Percentiles rank a stretch among this genome's conserved stretches.
phyloP scores from a whole-genome alignment of 2,797 vertebrate genomes.

The Leptodactylus fallax region DNA sequence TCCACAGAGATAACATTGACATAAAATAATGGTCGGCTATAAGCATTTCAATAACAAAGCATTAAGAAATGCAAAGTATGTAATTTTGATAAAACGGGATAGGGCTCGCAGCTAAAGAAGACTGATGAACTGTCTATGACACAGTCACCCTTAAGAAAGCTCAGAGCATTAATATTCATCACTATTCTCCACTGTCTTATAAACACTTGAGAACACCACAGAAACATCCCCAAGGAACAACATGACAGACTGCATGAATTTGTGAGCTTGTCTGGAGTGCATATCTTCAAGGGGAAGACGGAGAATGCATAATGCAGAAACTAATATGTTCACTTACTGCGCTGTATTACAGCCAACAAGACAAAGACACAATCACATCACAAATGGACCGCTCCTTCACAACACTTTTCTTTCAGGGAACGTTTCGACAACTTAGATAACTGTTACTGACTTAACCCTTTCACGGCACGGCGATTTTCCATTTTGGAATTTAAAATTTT shows the following conservation, averaged over 20 bases:
- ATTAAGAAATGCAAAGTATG: not conserved
- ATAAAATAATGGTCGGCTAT: not conserved
- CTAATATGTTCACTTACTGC: not conserved
- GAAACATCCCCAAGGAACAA: slow-evolving; percentile 35
- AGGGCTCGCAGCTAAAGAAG: not conserved
- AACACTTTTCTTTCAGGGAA: no score
- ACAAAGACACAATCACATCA: slow-evolving; percentile 12
- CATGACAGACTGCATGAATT: slow-evolving; percentile 45
- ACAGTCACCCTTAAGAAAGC: slow-evolving; percentile 24
- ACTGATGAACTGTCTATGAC: not conserved
- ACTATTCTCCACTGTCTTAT: slow-evolving; percentile 34
- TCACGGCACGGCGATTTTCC: no score
- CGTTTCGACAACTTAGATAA: no score
- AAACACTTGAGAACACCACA: slow-evolving; percentile 38
- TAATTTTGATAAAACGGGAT: not conserved
- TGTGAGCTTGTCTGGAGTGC: slow-evolving; percentile 40
- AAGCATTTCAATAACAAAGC: not conserved
- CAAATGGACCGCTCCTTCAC: not conserved
- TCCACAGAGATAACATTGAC: not conserved
- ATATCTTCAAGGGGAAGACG: slow-evolving; percentile 5
- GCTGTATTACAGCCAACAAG: not conserved
- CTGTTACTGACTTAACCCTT: no score
- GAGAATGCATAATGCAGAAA: slow-evolving; percentile 10
- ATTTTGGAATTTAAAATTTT: no score
- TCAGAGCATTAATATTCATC: slow-evolving; percentile 46